Evolutionary conservation across 2,888 invertebrate species (phyloP).

Genomic region (Hypomecis punctinalis): DNA sequence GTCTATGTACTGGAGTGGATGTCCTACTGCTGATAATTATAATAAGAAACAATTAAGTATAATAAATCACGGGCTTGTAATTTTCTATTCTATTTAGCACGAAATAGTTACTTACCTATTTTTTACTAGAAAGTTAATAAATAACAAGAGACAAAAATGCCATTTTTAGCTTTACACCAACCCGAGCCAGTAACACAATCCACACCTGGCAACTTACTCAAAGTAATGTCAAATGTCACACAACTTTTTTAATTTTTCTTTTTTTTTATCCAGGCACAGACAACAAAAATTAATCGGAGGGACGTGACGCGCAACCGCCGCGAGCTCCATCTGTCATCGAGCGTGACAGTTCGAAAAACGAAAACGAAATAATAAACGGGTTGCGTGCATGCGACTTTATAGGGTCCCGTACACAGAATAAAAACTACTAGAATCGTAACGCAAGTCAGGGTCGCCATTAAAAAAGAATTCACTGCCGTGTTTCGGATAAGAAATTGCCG

Average conservation of each 20-base stretch:
- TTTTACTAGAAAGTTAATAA: not conserved
- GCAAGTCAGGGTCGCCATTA: too few relatives aligned
- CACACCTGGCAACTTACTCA: slow-evolving; percentile 35
- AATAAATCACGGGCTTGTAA: too few relatives aligned
- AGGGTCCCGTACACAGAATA: slow-evolving; percentile 30
- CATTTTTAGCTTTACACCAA: not conserved
- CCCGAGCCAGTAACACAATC: slow-evolving; percentile 6
- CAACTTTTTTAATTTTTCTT: slow-evolving; percentile 34
- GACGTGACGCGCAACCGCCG: slow-evolving; percentile 41
- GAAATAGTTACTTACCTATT: too few relatives aligned
- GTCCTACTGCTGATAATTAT: too few relatives aligned
- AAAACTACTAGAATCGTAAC: too few relatives aligned
- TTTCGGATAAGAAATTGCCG: too few relatives aligned
- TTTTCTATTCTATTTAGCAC: too few relatives aligned
- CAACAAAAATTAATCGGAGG: slow-evolving; percentile 42
- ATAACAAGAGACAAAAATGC: not conserved
- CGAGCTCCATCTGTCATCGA: slow-evolving; percentile 52
- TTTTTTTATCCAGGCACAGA: slow-evolving; percentile 30
- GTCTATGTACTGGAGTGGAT: too few relatives aligned
- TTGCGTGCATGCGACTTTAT: slow-evolving; percentile 31
- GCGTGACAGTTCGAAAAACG: slow-evolving; percentile 47
- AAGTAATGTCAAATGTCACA: slow-evolving; percentile 36
- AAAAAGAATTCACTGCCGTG: too few relatives aligned
- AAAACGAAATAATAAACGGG: slow-evolving; percentile 44
- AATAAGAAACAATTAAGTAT: too few relatives aligned